These are phyloP conservation scores for Heteromormyrus szaboi DNA, from an alignment of 2,797 vertebrate species.

Conservation along the genomic window DNA sequence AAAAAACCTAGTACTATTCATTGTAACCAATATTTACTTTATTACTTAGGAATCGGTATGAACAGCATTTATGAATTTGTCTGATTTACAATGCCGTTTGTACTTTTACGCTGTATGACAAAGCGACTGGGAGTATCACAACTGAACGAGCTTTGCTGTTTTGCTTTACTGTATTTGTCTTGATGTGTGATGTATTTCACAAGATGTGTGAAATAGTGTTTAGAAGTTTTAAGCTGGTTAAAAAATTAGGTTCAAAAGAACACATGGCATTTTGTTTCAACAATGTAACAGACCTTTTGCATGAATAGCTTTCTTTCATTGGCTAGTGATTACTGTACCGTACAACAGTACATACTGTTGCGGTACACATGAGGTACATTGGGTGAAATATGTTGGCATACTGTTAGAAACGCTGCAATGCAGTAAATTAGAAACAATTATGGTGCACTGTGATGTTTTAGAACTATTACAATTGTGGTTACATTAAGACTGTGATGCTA, in stretches of 20 bases:
- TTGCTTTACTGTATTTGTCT: not conserved
- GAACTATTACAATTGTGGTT: not conserved
- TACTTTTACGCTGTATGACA: not conserved
- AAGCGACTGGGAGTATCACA: not conserved
- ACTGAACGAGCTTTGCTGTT: not conserved
- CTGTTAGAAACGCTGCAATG: not conserved
- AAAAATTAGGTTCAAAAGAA: not conserved
- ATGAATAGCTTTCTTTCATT: constrained; percentile 9
- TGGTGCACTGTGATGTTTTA: not conserved
- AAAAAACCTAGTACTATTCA: not conserved
- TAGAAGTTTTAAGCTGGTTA: not conserved
- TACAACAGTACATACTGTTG: not conserved
- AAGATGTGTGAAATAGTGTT: not conserved
- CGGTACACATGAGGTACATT: not conserved
- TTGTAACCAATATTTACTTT: not conserved
- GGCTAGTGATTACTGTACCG: not conserved
- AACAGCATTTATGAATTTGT: not conserved
- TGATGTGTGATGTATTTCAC: not conserved
- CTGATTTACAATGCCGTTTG: not conserved
- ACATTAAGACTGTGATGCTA: not conserved
- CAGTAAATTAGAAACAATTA: not conserved
- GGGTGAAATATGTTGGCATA: not conserved
- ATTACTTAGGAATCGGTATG: not conserved
- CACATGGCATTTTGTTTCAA: not conserved
- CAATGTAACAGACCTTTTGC: not conserved